These are phyloP conservation scores for Zaprionus davidi DNA, from an alignment of 1,140 invertebrate species.

Conservation along the genomic window DNA sequence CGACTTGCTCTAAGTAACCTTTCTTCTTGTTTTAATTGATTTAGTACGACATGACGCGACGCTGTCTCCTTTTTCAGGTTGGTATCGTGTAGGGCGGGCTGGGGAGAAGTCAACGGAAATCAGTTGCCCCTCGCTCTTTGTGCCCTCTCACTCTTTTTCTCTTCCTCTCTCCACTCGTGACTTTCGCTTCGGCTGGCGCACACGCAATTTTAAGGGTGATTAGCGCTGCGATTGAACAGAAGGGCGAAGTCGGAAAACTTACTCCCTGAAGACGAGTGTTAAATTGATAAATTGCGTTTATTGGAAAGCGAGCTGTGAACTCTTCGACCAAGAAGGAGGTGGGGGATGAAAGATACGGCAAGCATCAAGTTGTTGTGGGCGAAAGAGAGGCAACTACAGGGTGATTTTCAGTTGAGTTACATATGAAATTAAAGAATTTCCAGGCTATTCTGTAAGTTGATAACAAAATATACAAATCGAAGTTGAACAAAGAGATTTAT, in stretches of 20 bases:
- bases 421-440: background rate
- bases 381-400: background rate
- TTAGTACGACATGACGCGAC: conserved; percentile 61
- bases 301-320: conserved; percentile 76
- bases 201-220: conserved; percentile 79
- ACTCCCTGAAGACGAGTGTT: conserved; percentile 54
- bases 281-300: conserved; percentile 81
- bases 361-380: conserved; percentile 23
- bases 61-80: background rate
- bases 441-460: background rate
- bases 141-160: background rate
- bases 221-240: conserved; percentile 51
- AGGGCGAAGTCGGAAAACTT: background rate
- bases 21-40: conserved; percentile 63
- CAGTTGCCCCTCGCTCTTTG: conserved; percentile 40
- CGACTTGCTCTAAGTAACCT: background rate
- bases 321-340: background rate
- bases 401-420: background rate
- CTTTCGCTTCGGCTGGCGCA: conserved; percentile 59
- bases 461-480: background rate
- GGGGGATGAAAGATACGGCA: background rate
- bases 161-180: conserved; percentile 31
- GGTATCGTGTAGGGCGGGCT: background rate
- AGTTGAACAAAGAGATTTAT: background rate
- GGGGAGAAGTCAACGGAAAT: conserved; percentile 19